Base-by-base conservation (phyloP, 2,888 invertebrate species). In the Lissonota sp. region DNA sequence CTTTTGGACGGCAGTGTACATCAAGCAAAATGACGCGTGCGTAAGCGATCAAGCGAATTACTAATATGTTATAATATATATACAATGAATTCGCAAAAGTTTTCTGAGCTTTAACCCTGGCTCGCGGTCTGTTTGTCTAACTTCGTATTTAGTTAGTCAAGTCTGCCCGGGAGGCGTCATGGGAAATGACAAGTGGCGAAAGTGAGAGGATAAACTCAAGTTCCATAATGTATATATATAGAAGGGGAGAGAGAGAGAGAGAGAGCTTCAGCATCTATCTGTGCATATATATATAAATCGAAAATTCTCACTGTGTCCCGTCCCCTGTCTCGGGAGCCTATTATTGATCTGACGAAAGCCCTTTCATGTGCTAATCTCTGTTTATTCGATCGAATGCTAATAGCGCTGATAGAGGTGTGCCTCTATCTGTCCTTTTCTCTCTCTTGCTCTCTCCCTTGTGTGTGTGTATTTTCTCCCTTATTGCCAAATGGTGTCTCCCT, bases 81-180 rank as follows among this genome's bases (percentile, higher is more conserved):
- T 26, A 26, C 26, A 53, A 14, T 16, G 72, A 84, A 78, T 80
- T 75, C 57, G 69, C 74, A 79, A 83, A 71, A 79, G 87, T 87
- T 88, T 88, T 88, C 86, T 89, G 89, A 88, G 90, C 89, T 87
- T 91, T 91, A 91, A 92, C 92, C 91, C 91, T 90, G 88, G 89
- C 91, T 91, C 86, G 80, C 82, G 89, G 87, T 90, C 86, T 89
- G 86, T 89, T 90, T 89, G 85, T 88, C 87, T 89, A 90, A 91
- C 90, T 91, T 90, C 85, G 88, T 92, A 92, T 92, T 92, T 92
- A 91, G 92, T 92, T 90, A 92, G 92, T 90, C 92, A 91, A 91
- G 88, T 89, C 89, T 88, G 89, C 87, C 91, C 91, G 88, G 87
- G 87, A 89, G 91, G 90, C 90, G 88, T 89, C 88, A 89, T 91